A percentile compares a stretch with the other conserved stretches of the same genome.
Evolutionary conservation across 2,797 vertebrate species (phyloP).

Genomic region (Hipposideros larvatus): DNA sequence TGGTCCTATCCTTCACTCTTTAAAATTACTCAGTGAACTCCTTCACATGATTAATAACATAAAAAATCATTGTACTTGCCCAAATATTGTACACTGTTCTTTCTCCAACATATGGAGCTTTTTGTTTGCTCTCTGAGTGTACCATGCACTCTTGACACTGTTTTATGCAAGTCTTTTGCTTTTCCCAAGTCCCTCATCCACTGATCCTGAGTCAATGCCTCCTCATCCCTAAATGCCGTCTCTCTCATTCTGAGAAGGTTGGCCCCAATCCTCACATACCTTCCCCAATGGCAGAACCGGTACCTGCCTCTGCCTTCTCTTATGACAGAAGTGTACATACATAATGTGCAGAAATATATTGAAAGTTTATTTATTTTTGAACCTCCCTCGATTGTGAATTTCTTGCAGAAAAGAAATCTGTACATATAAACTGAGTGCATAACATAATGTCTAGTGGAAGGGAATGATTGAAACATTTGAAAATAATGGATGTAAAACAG

Average conservation of each 20-base stretch:
- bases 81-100: neutral
- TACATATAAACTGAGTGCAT: accelerated
- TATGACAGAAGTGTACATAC: too few species aligned
- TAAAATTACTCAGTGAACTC: neutral
- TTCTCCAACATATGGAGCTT: accelerated
- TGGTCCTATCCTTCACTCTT: neutral
- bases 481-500: neutral
- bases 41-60: neutral
- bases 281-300: neutral
- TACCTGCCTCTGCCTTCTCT: neutral
- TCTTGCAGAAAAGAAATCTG: neutral
- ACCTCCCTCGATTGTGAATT: neutral
- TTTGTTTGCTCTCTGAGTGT: neutral
- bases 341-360: neutral
- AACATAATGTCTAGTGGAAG: neutral
- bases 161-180: neutral
- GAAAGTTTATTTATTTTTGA: too few species aligned
- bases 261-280: neutral
- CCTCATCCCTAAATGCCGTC: neutral
- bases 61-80: neutral
- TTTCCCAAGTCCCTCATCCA: accelerated
- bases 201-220: neutral
- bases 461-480: neutral
- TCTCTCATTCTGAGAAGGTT: neutral
- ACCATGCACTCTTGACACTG: accelerated